phyloP scores from a whole-genome alignment of 2,113 vertebrate genomes.

The Petromus typicus region DNA sequence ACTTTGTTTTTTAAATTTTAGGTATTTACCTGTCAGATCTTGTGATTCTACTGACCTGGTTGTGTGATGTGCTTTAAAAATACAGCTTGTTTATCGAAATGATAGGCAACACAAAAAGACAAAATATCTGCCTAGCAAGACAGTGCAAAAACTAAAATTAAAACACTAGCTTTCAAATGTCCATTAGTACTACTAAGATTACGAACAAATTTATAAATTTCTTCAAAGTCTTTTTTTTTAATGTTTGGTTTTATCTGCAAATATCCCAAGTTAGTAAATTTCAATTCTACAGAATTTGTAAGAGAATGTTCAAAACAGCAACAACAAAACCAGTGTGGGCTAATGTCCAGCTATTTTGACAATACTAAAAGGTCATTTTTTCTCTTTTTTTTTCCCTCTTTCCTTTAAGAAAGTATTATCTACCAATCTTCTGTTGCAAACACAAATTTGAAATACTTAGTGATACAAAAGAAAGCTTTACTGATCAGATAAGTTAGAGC shows the following conservation, averaged over 20 bases:
- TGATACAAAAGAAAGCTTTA: slow-evolving; percentile 28
- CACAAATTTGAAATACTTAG: slow-evolving; percentile 47
- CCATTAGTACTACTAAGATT: neutral
- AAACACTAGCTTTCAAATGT: slow-evolving; percentile 34
- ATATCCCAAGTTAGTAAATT: slow-evolving; percentile 20
- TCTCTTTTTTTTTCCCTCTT: neutral
- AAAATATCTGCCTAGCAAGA: neutral
- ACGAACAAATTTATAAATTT: neutral
- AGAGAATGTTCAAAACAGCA: neutral
- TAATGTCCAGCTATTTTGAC: neutral
- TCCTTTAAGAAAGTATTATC: slow-evolving; percentile 18
- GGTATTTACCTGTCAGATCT: neutral
- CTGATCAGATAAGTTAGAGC: slow-evolving; percentile 59
- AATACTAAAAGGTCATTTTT: neutral
- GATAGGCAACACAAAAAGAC: neutral
- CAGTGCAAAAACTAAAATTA: neutral
- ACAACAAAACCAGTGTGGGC: neutral
- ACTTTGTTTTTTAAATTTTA: slow-evolving; percentile 55
- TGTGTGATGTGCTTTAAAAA: slow-evolving; percentile 35
- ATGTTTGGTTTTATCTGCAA: slow-evolving; percentile 10
- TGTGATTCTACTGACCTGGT: slow-evolving; percentile 47
- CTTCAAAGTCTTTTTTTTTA: neutral
- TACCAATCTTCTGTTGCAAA: neutral
- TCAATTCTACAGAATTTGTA: neutral
- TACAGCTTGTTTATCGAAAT: slow-evolving; percentile 45